phyloP scores from a whole-genome alignment of 2,797 vertebrate genomes.

The Carapus acus region DNA sequence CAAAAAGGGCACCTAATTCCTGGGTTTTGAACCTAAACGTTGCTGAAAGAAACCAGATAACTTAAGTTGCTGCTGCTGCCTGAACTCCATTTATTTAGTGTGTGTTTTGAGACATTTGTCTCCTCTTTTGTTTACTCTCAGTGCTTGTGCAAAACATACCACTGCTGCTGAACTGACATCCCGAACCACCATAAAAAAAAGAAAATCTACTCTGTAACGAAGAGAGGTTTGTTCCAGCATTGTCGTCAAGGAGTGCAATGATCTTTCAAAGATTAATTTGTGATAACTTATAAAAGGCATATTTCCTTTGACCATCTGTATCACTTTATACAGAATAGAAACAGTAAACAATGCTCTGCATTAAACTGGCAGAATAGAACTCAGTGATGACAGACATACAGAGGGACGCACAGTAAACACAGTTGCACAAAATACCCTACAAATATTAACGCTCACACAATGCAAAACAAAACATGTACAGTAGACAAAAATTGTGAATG shows the following conservation, averaged over 20 bases:
- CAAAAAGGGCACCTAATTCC: too few relatives aligned
- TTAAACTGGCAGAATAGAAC: slow-evolving; percentile 60
- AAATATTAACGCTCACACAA: slow-evolving; percentile 50
- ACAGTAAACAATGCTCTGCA: slow-evolving; percentile 57
- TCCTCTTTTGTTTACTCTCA: slow-evolving; percentile 27
- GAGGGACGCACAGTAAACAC: slow-evolving; percentile 48
- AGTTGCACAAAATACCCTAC: slow-evolving; percentile 53
- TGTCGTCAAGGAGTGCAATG: slow-evolving; percentile 50
- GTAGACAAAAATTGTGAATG: slow-evolving; percentile 58
- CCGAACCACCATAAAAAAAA: slow-evolving; percentile 18
- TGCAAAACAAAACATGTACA: slow-evolving; percentile 26
- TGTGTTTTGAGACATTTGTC: slow-evolving; percentile 19
- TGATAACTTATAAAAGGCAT: slow-evolving; percentile 31
- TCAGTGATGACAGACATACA: slow-evolving; percentile 60
- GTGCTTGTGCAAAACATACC: slow-evolving; percentile 24
- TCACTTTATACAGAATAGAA: slow-evolving; percentile 63
- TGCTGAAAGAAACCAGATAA: too few relatives aligned
- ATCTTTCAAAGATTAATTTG: slow-evolving; percentile 37
- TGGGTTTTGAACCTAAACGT: too few relatives aligned
- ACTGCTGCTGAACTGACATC: slow-evolving; percentile 21
- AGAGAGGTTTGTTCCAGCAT: slow-evolving; percentile 65
- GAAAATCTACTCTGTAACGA: slow-evolving; percentile 47
- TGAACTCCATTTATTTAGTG: slow-evolving; percentile 9
- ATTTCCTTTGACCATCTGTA: slow-evolving; percentile 58
- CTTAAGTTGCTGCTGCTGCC: slow-evolving; percentile 36